Evolutionary conservation across 2,797 vertebrate species (phyloP).

Genomic region (Scyliorhinus canicula): DNA sequence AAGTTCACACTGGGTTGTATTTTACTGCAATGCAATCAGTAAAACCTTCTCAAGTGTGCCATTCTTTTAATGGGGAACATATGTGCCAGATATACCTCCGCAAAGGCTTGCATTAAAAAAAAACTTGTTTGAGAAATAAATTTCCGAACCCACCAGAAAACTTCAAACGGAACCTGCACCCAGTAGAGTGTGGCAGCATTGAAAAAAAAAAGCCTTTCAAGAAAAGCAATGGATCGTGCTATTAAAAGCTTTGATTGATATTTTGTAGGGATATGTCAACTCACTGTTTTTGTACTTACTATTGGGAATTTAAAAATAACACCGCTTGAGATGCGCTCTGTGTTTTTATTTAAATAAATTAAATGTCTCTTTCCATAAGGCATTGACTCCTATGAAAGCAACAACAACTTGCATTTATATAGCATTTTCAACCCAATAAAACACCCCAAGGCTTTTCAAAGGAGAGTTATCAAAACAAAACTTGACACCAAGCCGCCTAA

Average conservation of each 20-base stretch:
- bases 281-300: neutral
- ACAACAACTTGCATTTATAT: neutral
- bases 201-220: neutral
- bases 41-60: slow-evolving; percentile 18
- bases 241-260: neutral
- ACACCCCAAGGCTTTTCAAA: neutral
- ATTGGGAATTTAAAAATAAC: too few species aligned
- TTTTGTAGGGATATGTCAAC: neutral
- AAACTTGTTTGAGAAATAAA: neutral
- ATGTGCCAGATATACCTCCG: neutral
- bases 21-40: slow-evolving; percentile 12
- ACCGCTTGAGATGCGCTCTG: neutral
- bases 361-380: neutral
- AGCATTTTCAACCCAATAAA: too few species aligned
- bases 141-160: neutral
- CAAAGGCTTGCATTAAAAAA: neutral
- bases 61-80: neutral
- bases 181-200: neutral
- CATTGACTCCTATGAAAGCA: neutral
- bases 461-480: neutral
- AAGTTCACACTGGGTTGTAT: slow-evolving; percentile 2
- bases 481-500: neutral
- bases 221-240: neutral
- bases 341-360: neutral
- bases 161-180: neutral